A percentile compares a stretch with the other conserved stretches of the same genome.
Evolutionary conservation across 2,888 invertebrate genomes (phyloP).

Genomic region (Zaprionus obscuricornis): DNA sequence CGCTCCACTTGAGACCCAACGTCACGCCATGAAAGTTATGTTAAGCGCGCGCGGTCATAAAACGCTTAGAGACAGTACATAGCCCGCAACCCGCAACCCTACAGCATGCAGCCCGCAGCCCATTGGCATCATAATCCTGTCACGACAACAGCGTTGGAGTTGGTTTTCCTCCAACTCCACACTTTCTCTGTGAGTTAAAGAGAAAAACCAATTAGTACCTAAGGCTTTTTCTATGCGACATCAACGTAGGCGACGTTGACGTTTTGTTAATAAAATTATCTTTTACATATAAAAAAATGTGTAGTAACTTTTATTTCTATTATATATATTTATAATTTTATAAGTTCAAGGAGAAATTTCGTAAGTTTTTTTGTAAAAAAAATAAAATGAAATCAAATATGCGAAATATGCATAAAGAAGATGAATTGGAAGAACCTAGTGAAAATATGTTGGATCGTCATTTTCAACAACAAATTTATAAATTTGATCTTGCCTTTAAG

Average conservation of each 20-base stretch:
- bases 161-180: not conserved
- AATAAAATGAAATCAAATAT: too few relatives aligned
- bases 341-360: too few relatives aligned
- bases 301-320: too few relatives aligned
- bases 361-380: too few relatives aligned
- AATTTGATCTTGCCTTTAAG: constrained; percentile 6
- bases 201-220: constrained; percentile 21
- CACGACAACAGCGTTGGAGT: constrained; percentile 25
- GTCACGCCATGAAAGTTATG: constrained; percentile 20
- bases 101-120: constrained; percentile 31
- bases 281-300: too few relatives aligned
- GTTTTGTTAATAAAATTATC: too few relatives aligned
- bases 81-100: too few relatives aligned
- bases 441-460: constrained; percentile 52
- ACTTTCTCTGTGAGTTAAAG: not conserved
- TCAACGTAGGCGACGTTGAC: too few relatives aligned
- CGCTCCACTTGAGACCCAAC: constrained; percentile 59
- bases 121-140: constrained; percentile 40
- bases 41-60: constrained; percentile 29
- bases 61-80: constrained; percentile 41
- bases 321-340: too few relatives aligned
- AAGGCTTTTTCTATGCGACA: not conserved
- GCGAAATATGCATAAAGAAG: not conserved
- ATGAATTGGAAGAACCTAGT: constrained; percentile 19
- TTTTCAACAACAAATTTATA: constrained; percentile 27